A percentile compares a stretch with the other conserved stretches of the same genome.
Evolutionary conservation across 2,113 vertebrate genomes (phyloP).

Genomic region (Daphoenositta chrysoptera): DNA sequence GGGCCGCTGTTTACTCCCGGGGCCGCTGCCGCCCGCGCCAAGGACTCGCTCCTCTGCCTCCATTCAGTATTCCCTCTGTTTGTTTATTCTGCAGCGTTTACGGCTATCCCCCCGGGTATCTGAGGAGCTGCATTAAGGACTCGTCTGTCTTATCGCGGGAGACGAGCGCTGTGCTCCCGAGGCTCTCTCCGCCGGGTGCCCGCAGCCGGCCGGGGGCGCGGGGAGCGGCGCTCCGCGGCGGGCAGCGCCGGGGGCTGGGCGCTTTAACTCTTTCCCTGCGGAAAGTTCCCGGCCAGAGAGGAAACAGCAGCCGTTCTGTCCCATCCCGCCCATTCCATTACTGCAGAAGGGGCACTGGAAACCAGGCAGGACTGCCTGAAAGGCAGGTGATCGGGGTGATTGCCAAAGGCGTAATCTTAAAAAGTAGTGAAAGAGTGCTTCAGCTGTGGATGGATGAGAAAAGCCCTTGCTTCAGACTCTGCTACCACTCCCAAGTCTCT

Average conservation of each 20-base stretch:
- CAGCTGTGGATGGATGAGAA: neutral
- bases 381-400: neutral
- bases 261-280: neutral
- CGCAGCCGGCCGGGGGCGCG: neutral
- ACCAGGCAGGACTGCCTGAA: neutral
- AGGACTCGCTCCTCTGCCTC: neutral
- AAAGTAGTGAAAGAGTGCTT: neutral
- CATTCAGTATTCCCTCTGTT: neutral
- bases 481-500: neutral
- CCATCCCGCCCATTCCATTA: neutral
- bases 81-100: neutral
- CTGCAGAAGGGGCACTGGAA: neutral
- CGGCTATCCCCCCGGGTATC: neutral
- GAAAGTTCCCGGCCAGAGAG: neutral
- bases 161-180: neutral
- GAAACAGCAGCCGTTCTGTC: neutral
- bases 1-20: neutral
- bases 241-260: accelerated
- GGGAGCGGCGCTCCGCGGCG: neutral
- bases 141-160: neutral
- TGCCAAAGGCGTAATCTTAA: neutral
- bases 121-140: neutral
- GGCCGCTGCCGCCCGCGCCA: neutral
- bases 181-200: neutral
- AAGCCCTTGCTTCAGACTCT: neutral